Conservation (phyloP, 2,797 vertebrate species). For the Eremophila alpestris region DNA sequence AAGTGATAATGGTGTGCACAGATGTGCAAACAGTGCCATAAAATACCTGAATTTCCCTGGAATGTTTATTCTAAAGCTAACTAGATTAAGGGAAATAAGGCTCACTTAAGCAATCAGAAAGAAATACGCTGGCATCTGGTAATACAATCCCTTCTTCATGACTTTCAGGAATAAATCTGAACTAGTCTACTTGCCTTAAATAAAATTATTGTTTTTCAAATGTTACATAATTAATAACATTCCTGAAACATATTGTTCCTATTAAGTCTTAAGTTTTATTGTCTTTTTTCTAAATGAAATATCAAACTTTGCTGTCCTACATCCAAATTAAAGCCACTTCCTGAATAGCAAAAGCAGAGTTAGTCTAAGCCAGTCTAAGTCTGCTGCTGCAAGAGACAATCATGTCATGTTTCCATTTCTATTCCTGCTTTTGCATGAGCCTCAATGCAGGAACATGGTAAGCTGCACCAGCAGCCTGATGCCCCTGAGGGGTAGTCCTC, state of each 20-base stretch:
- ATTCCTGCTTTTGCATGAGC: background rate
- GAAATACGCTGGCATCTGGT: background rate
- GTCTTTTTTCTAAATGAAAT: background rate
- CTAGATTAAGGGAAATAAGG: background rate
- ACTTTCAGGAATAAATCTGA: background rate
- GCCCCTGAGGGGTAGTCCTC: background rate
- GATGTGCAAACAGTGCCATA: background rate
- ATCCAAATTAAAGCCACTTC: background rate
- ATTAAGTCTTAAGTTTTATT: conserved; percentile 32
- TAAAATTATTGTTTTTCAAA: background rate
- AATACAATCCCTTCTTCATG: background rate
- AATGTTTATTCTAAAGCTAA: background rate
- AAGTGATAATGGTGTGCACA: background rate
- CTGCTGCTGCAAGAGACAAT: background rate
- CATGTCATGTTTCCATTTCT: background rate
- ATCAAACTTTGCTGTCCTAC: background rate
- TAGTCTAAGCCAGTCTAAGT: background rate
- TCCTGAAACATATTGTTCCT: conserved; percentile 15
- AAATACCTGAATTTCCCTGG: background rate
- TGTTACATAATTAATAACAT: background rate
- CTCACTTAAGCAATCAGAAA: background rate
- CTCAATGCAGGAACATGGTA: background rate
- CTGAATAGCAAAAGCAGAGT: background rate
- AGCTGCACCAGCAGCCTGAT: background rate
- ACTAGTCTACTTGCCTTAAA: background rate